phyloP scores from a whole-genome alignment of 1,140 invertebrate species.

The Bombus sibiricus region DNA sequence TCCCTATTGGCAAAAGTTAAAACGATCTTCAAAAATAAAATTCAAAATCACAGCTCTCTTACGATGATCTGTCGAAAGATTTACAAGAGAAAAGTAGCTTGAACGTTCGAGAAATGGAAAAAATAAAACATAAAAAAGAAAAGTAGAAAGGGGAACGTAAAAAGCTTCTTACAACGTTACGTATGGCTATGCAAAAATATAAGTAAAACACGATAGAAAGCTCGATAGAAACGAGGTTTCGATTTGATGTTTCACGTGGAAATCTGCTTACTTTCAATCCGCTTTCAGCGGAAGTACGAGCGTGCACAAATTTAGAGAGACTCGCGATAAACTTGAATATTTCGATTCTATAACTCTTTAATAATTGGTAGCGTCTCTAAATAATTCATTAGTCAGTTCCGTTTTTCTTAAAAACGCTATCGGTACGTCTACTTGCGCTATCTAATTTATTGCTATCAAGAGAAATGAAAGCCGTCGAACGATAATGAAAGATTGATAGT shows the following conservation, averaged over 20 bases:
- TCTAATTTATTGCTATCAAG: slow-evolving; percentile 34
- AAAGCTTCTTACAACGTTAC: slow-evolving; percentile 15
- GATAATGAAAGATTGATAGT: slow-evolving; percentile 21
- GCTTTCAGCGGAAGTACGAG: not conserved
- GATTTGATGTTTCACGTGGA: slow-evolving; percentile 9
- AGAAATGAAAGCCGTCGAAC: slow-evolving; percentile 15
- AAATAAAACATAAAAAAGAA: not conserved
- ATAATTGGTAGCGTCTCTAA: not conserved
- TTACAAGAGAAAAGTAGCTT: slow-evolving; percentile 17
- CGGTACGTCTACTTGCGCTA: not conserved
- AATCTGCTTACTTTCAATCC: slow-evolving; percentile 1
- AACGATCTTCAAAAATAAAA: slow-evolving; percentile 10
- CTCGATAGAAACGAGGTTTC: not conserved
- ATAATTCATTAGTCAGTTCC: not conserved
- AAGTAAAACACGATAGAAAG: not conserved
- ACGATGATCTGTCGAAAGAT: slow-evolving; percentile 16
- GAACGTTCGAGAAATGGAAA: not conserved
- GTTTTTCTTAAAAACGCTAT: not conserved
- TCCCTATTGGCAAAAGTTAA: not conserved
- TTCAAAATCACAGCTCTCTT: slow-evolving; percentile 50
- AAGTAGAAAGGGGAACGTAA: not conserved
- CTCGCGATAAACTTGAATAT: not conserved
- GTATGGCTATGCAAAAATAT: slow-evolving; percentile 42
- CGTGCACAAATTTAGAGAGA: slow-evolving; percentile 26
- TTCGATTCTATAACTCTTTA: not conserved